A percentile compares a stretch with the other conserved stretches of the same genome.
These are phyloP conservation scores for Cordilura impudica DNA, from an alignment of 2,888 invertebrate genomes.

Conservation along the genomic window DNA sequence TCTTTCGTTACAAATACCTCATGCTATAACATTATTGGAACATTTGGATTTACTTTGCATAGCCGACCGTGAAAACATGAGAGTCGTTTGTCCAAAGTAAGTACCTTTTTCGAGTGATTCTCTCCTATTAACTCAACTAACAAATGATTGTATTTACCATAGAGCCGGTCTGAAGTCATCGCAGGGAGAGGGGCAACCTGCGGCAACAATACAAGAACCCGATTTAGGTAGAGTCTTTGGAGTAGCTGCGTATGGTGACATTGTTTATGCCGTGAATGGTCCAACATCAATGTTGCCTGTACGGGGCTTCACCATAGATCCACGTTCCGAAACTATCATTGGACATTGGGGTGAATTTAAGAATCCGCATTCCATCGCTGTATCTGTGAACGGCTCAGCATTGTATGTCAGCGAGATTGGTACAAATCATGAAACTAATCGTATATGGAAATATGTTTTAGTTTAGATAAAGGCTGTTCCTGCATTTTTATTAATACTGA, in stretches of 20 bases:
- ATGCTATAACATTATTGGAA: conserved; percentile 92
- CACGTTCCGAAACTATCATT: conserved; percentile 86
- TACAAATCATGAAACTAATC: conserved; percentile 89
- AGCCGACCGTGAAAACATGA: conserved; percentile 96
- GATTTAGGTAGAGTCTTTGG: conserved; percentile 92
- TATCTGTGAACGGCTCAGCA: conserved; percentile 88
- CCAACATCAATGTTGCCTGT: conserved; percentile 87
- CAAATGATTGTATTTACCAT: neutral
- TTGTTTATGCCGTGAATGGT: conserved; percentile 90
- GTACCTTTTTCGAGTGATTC: too few species aligned
- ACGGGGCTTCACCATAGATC: conserved; percentile 89
- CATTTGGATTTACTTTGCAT: conserved; percentile 92
- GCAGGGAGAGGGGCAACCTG: conserved; percentile 82
- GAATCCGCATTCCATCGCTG: conserved; percentile 88
- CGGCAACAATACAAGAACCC: conserved; percentile 88
- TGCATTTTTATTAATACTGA: too few species aligned
- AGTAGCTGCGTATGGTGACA: conserved; percentile 86
- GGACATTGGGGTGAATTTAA: conserved; percentile 90
- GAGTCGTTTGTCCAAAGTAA: conserved; percentile 89
- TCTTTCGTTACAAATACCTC: conserved; percentile 86
- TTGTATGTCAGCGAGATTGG: conserved; percentile 92
- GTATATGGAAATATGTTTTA: conserved; percentile 86
- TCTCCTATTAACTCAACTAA: too few species aligned
- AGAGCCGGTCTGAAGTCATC: conserved; percentile 87
- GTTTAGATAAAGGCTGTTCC: conserved; percentile 70